Conservation (phyloP, 1,140 invertebrate genomes). For the Pentalonia nigronervosa region DNA sequence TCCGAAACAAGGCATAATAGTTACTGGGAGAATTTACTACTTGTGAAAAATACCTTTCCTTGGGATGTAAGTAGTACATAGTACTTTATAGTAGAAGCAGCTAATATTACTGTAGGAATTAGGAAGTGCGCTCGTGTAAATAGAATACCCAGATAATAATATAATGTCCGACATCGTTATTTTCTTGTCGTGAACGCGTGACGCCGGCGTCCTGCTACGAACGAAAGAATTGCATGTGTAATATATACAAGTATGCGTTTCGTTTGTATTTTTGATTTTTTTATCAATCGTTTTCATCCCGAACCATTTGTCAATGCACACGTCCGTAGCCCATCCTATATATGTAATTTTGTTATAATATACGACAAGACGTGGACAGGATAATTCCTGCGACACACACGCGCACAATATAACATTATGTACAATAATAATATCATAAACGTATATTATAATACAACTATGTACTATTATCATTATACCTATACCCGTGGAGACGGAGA, state of each 20-base stretch:
- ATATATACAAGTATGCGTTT: neutral
- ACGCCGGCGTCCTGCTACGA: constrained; percentile 17
- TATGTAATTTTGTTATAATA: neutral
- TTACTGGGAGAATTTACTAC: too few relatives aligned
- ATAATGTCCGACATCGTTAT: neutral
- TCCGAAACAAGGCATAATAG: too few relatives aligned
- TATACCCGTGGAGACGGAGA: neutral
- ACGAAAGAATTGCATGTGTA: neutral
- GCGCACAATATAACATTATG: neutral
- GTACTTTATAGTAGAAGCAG: too few relatives aligned
- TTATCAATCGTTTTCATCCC: constrained; percentile 19
- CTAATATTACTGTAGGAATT: neutral
- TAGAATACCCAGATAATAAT: neutral
- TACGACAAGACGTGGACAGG: neutral
- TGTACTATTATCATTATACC: neutral
- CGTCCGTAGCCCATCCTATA: constrained; percentile 12
- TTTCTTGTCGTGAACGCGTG: constrained; percentile 6
- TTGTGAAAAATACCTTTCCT: neutral
- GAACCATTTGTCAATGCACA: constrained; percentile 44
- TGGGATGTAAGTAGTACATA: neutral
- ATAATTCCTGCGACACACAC: neutral
- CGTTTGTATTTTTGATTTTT: constrained; percentile 12
- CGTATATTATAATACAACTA: neutral
- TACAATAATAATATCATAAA: neutral
- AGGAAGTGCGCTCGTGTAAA: neutral